phyloP scores from a whole-genome alignment of 1,140 invertebrate species.

The Dryas iulia region DNA sequence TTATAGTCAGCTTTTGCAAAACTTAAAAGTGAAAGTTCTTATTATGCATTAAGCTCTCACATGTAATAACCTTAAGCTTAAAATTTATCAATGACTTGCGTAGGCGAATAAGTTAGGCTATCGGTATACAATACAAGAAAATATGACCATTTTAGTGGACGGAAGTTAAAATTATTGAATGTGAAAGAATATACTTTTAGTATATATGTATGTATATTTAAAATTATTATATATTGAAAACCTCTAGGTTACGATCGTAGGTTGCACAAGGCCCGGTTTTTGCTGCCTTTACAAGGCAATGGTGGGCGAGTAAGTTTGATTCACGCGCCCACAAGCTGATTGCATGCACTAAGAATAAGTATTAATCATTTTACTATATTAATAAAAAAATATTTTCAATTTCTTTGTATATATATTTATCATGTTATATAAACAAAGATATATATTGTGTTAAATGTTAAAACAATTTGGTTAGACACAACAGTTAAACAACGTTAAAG shows the following conservation, averaged over 20 bases:
- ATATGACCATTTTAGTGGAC: conserved; percentile 9
- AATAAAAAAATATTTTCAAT: conserved; percentile 5
- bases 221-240: conserved; percentile 1
- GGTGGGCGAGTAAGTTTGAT: conserved; percentile 63
- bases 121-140: background rate
- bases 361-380: conserved; percentile 39
- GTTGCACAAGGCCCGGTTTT: conserved; percentile 61
- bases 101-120: conserved; percentile 4
- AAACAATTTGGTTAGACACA: background rate
- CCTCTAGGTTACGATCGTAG: conserved; percentile 40
- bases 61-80: background rate
- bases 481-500: background rate
- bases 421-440: background rate
- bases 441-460: background rate
- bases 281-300: conserved; percentile 59
- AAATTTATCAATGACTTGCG: conserved; percentile 19
- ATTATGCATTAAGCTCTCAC: background rate
- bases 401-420: background rate
- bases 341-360: conserved; percentile 52
- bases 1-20: background rate
- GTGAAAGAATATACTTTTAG: conserved; percentile 2
- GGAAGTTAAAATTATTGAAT: conserved; percentile 14
- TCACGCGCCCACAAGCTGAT: conserved; percentile 64
- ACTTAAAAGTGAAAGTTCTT: background rate
- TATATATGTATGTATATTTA: background rate